Conservation (phyloP, 2,888 invertebrate species). For the Peribatodes rhomboidaria region DNA sequence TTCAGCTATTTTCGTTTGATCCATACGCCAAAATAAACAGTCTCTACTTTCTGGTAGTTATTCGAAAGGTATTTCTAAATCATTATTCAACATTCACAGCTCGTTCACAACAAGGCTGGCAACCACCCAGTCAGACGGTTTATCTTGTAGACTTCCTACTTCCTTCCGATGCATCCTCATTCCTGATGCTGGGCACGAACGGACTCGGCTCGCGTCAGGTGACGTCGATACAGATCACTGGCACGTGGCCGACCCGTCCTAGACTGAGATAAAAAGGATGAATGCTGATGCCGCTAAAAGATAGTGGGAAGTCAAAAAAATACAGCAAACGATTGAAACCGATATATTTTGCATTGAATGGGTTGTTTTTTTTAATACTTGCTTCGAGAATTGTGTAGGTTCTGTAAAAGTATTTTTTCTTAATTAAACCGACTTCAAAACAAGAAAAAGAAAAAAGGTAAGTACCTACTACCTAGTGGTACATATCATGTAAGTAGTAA, state of each 20-base stretch:
- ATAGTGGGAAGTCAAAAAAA: background rate
- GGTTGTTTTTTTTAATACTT: background rate
- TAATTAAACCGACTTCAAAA: too few relatives aligned
- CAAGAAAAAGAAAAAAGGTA: too few relatives aligned
- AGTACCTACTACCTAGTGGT: too few relatives aligned
- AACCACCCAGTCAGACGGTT: slow-evolving; percentile 4
- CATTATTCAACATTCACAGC: background rate
- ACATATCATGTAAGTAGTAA: too few relatives aligned
- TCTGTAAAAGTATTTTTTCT: too few relatives aligned
- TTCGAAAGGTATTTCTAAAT: background rate
- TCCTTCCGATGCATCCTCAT: slow-evolving; percentile 46
- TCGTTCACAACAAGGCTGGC: background rate
- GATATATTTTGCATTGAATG: background rate
- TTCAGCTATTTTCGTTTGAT: too few relatives aligned
- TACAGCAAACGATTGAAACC: background rate
- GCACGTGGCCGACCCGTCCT: slow-evolving; percentile 62
- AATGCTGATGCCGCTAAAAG: slow-evolving; percentile 20
- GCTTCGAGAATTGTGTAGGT: too few relatives aligned
- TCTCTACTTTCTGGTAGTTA: background rate
- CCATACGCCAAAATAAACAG: too few relatives aligned
- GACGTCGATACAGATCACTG: slow-evolving; percentile 74
- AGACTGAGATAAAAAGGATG: slow-evolving; percentile 42
- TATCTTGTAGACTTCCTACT: slow-evolving; percentile 22
- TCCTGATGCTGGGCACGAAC: slow-evolving; percentile 70
- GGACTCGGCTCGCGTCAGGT: slow-evolving; percentile 65